These are phyloP conservation scores for Eclectus roratus DNA, from an alignment of 2,113 vertebrate genomes.

Conservation along the genomic window DNA sequence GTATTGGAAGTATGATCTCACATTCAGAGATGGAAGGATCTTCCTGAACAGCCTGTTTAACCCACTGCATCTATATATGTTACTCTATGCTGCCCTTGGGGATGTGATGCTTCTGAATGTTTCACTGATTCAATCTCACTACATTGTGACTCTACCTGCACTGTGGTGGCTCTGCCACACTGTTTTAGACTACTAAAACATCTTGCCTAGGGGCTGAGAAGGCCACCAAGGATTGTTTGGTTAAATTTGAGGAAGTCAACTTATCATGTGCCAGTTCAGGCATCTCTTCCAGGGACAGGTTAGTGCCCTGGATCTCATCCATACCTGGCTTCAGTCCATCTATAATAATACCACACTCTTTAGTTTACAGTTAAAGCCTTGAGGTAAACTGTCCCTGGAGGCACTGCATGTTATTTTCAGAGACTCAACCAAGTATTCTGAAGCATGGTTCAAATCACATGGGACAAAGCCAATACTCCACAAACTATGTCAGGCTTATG, in stretches of 20 bases:
- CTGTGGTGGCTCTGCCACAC: not conserved
- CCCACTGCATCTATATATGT: not conserved
- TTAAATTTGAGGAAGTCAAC: not conserved
- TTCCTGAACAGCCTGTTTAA: not conserved
- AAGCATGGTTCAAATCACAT: not conserved
- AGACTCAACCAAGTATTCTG: not conserved
- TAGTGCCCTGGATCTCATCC: not conserved
- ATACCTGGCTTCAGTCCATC: not conserved
- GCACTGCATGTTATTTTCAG: not conserved
- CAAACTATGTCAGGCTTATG: not conserved
- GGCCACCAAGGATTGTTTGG: not conserved
- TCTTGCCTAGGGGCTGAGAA: not conserved
- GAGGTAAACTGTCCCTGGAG: not conserved
- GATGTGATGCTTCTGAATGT: not conserved
- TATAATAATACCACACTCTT: not conserved
- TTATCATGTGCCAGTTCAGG: not conserved
- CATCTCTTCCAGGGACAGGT: constrained; percentile 13
- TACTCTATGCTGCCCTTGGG: not conserved
- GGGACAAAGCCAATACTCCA: not conserved
- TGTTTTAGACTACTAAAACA: not conserved
- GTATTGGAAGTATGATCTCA: not conserved
- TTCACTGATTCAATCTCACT: not conserved
- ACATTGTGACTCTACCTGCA: not conserved
- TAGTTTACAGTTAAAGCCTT: not conserved
- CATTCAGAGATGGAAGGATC: not conserved